phyloP scores from a whole-genome alignment of 2,113 vertebrate genomes.

The Scytalopus superciliaris region DNA sequence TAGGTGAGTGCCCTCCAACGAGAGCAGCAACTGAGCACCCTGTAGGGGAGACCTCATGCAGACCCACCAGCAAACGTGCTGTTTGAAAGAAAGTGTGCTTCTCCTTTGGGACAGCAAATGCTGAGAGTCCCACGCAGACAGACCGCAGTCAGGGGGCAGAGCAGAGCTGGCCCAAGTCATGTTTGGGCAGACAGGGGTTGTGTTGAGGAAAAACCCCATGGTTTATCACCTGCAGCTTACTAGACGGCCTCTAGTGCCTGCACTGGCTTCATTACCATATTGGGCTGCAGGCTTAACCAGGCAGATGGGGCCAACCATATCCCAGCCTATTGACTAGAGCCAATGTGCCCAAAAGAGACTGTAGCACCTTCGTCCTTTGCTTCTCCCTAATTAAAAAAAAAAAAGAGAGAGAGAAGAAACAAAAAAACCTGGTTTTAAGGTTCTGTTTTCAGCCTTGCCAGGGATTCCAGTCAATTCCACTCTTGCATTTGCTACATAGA shows the following conservation, averaged over 20 bases:
- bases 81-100: not conserved
- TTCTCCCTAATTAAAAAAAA: not conserved
- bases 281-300: not conserved
- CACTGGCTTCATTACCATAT: not conserved
- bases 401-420: no score
- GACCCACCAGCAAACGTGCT: not conserved
- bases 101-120: not conserved
- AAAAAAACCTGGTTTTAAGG: not conserved
- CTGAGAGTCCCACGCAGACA: fast-evolving
- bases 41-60: fast-evolving
- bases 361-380: not conserved
- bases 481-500: not conserved
- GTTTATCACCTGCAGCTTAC: not conserved
- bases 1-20: not conserved
- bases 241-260: not conserved
- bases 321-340: not conserved
- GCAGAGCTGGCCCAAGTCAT: fast-evolving
- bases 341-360: not conserved
- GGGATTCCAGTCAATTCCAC: not conserved
- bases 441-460: not conserved
- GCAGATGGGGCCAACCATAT: not conserved
- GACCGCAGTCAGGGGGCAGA: fast-evolving
- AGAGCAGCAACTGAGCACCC: fast-evolving
- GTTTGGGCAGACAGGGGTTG: not conserved
- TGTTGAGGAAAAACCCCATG: fast-evolving